These are phyloP conservation scores for Limulus polyphemus DNA, from an alignment of 2,888 invertebrate genomes.

Conservation along the genomic window DNA sequence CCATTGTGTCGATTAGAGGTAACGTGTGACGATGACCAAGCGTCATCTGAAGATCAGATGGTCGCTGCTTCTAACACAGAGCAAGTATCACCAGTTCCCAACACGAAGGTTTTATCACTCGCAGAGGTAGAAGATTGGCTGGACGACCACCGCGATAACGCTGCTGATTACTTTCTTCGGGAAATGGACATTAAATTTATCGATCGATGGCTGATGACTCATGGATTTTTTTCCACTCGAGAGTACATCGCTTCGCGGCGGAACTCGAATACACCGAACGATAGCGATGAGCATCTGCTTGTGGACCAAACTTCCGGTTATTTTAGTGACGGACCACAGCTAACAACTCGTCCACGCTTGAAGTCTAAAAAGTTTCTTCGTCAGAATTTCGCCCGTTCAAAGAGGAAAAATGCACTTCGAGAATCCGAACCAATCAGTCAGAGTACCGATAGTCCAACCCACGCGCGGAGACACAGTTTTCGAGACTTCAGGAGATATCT, in stretches of 20 bases:
- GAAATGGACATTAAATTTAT: constrained; percentile 40
- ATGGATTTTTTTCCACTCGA: constrained; percentile 39
- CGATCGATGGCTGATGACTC: constrained; percentile 41
- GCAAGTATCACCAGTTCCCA: too few species aligned
- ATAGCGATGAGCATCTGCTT: constrained; percentile 16
- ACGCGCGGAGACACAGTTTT: constrained; percentile 37
- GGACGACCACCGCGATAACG: constrained; percentile 39
- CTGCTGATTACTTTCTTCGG: constrained; percentile 40
- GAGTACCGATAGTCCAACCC: constrained; percentile 8
- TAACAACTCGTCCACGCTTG: constrained; percentile 10
- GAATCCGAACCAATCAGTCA: constrained; percentile 33
- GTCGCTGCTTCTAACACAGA: too few species aligned
- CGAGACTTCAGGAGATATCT: constrained; percentile 44
- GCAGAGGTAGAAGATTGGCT: constrained; percentile 41
- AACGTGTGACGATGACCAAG: too few species aligned
- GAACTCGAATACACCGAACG: constrained; percentile 21
- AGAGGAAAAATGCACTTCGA: constrained; percentile 41
- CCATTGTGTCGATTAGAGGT: too few species aligned
- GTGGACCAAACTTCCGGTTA: constrained; percentile 8
- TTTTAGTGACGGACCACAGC: constrained; percentile 13
- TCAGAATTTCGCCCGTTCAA: constrained; percentile 42
- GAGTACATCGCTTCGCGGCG: constrained; percentile 31
- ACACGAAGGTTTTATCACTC: constrained; percentile 26
- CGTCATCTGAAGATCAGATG: too few species aligned
- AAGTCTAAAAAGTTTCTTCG: constrained; percentile 42